These are phyloP conservation scores for Norana najaformis DNA, from an alignment of 2,888 invertebrate genomes.

Conservation along the genomic window DNA sequence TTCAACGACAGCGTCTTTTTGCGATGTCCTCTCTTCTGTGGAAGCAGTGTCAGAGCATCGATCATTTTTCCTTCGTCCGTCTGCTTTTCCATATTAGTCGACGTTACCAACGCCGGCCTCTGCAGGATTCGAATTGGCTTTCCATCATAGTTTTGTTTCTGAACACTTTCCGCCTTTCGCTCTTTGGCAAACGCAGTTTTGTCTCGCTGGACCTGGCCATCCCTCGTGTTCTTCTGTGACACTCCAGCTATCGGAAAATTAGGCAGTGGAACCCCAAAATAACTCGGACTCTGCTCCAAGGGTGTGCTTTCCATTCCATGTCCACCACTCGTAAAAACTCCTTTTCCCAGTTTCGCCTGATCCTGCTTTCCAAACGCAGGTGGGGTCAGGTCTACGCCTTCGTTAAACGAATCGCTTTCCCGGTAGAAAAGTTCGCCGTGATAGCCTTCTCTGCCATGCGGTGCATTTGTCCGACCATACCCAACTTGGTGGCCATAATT, in stretches of 20 bases:
- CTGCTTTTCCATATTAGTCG: neutral
- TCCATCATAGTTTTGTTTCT: neutral
- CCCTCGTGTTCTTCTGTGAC: neutral
- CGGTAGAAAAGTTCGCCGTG: neutral
- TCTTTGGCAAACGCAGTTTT: neutral
- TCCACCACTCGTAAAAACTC: neutral
- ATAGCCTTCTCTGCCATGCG: neutral
- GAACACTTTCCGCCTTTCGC: neutral
- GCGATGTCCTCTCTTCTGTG: slow-evolving; percentile 32
- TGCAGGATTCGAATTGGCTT: slow-evolving; percentile 21
- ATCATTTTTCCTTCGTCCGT: neutral
- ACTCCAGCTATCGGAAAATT: neutral
- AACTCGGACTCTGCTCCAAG: neutral
- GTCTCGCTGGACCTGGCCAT: neutral
- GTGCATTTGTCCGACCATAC: neutral
- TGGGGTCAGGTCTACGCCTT: neutral
- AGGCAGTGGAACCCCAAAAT: neutral
- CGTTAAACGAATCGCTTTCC: neutral
- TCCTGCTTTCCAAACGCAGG: neutral
- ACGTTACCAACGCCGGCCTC: neutral
- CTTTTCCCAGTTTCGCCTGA: slow-evolving; percentile 1
- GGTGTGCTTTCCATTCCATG: neutral
- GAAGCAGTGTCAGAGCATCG: slow-evolving; percentile 7
- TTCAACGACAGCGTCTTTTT: slow-evolving; percentile 46
- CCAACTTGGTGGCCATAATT: neutral